Evolutionary conservation across 2,113 vertebrate genomes (phyloP).

Genomic region (Lipophrys pholis): DNA sequence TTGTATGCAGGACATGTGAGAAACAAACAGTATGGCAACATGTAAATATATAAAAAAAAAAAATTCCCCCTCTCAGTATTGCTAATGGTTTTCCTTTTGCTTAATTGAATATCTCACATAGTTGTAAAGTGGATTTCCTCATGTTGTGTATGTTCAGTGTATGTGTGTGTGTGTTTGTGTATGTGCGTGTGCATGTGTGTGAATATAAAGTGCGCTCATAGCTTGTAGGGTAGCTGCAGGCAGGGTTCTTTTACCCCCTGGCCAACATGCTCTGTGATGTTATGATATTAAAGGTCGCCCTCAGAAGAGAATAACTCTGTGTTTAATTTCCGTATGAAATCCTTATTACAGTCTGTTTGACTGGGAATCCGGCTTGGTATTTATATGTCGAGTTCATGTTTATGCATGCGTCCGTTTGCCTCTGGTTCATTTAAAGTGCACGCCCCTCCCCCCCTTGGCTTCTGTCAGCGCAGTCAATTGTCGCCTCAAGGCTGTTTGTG

Average conservation of each 20-base stretch:
- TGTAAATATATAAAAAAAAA: slow-evolving; percentile 7
- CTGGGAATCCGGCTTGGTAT: background rate
- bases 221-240: slow-evolving; percentile 38
- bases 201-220: slow-evolving; percentile 17
- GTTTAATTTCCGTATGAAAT: background rate
- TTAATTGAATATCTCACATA: background rate
- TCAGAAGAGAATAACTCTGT: background rate
- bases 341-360: background rate
- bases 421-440: slow-evolving; percentile 16
- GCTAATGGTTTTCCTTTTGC: background rate
- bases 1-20: slow-evolving; percentile 22
- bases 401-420: background rate
- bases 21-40: slow-evolving; percentile 3
- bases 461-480: slow-evolving; percentile 30
- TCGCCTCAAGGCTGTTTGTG: slow-evolving; percentile 26
- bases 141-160: background rate
- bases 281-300: background rate
- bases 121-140: background rate
- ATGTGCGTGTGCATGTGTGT: background rate
- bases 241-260: background rate
- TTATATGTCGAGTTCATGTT: background rate
- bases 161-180: slow-evolving; percentile 1
- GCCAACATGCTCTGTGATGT: background rate
- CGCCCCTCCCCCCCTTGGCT: slow-evolving; percentile 37
- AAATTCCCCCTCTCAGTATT: slow-evolving; percentile 1